Base-by-base conservation (phyloP, 64 coral and sea anemone species). In the Orbicella faveolata region DNA sequence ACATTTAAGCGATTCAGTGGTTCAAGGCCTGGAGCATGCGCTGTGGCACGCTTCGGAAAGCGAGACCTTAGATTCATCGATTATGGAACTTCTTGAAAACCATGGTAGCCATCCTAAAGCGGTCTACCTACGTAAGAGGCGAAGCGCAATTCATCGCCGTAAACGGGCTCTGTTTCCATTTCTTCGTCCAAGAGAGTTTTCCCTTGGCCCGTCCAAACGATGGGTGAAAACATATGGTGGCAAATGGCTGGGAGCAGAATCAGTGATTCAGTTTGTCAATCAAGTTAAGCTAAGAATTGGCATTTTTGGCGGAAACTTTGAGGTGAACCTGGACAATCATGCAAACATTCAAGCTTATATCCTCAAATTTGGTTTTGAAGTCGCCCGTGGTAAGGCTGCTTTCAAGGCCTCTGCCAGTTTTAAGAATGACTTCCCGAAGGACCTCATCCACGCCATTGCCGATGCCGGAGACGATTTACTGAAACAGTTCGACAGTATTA, bases 341-440 rank as follows among this genome's bases (percentile, higher is more conserved):
- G 96, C 93, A n/a, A 41, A 83, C 15, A 69, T 98, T 77, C 79
- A 83, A 17, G 92, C 92, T 73, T 75, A 94, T 30, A 87, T 98
- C 62, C 34, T 98, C 39, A 92, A 89, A 41, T 94, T 80, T 86
- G 44, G 85, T 16, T 98, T 94, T 89, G 89, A 98, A 18, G 77
- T 98, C 34, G 75, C 89, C 41, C 88, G 86, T 2, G 96, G 96
- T 20, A 98, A 98, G 87, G 96, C 96, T 11, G 96, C 96, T 21
- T 98, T 98, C 59, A 98, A 92, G 77, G 93, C 89, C 23, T 88
- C 95, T 1, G 95, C 92, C 16, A 94, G 95, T 67, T 98, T 94
- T 52, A 98, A 98, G 75, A 98, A 98, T 48, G 95, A 98, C 76
- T 94, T 98, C 44, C 95, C 95, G 16, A 98, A 98, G 67, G 95